Evolutionary conservation across 2,888 invertebrate species (phyloP).

Genomic region (Azorinus chamasolen): DNA sequence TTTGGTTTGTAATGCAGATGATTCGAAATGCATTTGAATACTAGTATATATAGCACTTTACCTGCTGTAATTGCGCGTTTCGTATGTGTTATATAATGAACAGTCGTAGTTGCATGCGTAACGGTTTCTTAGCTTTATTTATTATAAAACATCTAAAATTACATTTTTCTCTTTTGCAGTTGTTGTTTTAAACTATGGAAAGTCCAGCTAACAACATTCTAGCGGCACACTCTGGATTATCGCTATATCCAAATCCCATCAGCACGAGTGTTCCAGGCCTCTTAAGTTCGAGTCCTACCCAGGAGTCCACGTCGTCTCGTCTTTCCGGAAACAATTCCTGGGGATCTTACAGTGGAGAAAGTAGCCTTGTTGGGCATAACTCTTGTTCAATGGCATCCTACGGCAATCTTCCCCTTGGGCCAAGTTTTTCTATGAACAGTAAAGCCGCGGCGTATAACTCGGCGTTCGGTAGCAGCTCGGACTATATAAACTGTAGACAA

Average conservation of each 20-base stretch:
- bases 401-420: constrained; percentile 80
- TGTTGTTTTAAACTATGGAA: constrained; percentile 80
- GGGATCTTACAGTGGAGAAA: constrained; percentile 79
- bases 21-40: no score
- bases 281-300: constrained; percentile 76
- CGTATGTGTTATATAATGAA: no score
- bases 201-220: constrained; percentile 77
- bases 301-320: constrained; percentile 75
- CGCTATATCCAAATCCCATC: constrained; percentile 74
- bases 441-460: constrained; percentile 80
- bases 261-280: constrained; percentile 77
- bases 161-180: constrained; percentile 60
- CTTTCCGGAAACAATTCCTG: constrained; percentile 80
- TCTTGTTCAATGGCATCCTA: constrained; percentile 82
- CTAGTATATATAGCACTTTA: no score
- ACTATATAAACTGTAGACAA: constrained; percentile 82
- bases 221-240: constrained; percentile 78
- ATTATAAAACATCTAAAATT: no score
- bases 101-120: no score
- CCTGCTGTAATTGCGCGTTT: no score
- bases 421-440: constrained; percentile 80
- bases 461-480: constrained; percentile 74
- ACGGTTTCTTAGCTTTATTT: no score
- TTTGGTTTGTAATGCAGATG: no score
- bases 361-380: constrained; percentile 75